A percentile compares a stretch with the other conserved stretches of the same genome.
Conservation (phyloP, 2,888 invertebrate genomes). For the Lasioglossum figueresi region DNA sequence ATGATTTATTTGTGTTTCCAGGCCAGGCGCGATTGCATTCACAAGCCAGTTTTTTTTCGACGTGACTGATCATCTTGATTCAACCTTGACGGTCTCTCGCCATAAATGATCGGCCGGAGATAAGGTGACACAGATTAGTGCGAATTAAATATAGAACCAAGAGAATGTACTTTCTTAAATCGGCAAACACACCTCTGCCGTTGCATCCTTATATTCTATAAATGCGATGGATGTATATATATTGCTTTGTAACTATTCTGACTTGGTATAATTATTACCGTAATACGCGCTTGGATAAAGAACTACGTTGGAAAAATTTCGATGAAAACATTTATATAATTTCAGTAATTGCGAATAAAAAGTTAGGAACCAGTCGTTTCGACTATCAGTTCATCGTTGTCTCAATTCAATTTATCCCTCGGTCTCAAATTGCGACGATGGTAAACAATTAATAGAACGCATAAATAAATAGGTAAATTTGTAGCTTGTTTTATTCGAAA, state of each 20-base stretch:
- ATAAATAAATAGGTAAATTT: not conserved
- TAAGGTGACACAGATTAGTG: not conserved
- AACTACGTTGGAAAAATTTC: not conserved
- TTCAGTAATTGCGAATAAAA: not conserved
- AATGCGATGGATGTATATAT: not conserved
- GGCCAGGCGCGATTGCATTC: not conserved
- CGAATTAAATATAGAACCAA: slow-evolving; percentile 43
- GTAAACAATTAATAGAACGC: not conserved
- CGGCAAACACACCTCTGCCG: not conserved
- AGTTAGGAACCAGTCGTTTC: not conserved
- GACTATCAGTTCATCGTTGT: not conserved
- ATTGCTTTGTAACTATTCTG: not conserved
- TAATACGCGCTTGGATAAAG: too few species aligned
- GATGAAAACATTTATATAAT: not conserved
- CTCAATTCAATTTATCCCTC: not conserved
- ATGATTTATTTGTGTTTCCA: not conserved
- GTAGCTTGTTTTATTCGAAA: not conserved
- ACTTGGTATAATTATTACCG: too few species aligned
- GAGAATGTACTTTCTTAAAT: not conserved
- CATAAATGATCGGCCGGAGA: slow-evolving; percentile 8
- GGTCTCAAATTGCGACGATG: not conserved
- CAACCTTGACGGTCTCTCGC: slow-evolving; percentile 25
- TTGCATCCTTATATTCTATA: not conserved
- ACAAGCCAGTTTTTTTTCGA: slow-evolving; percentile 34
- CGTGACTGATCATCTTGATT: not conserved